Evolutionary conservation across 2,797 vertebrate genomes (phyloP).

Genomic region (Pelodytes ibericus): DNA sequence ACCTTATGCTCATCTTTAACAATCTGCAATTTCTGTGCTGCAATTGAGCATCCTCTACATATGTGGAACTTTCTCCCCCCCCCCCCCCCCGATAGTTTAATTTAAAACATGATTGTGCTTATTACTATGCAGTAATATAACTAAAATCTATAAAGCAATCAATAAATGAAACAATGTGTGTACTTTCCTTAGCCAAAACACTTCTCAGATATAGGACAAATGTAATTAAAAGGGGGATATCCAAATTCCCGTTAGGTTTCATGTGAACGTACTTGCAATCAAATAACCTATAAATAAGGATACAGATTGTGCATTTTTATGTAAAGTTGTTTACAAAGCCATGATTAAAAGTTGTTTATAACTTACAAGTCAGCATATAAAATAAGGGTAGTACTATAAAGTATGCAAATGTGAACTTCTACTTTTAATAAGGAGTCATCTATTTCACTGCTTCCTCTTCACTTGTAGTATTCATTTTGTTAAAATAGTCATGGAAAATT

Average conservation of each 20-base stretch:
- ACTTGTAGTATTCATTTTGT: slow-evolving; percentile 39
- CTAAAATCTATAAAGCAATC: background rate
- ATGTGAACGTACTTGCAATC: background rate
- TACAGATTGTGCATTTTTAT: slow-evolving; percentile 19
- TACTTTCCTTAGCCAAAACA: background rate
- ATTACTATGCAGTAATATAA: background rate
- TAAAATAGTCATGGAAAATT: slow-evolving; percentile 25
- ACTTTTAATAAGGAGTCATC: slow-evolving; percentile 21
- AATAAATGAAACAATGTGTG: background rate
- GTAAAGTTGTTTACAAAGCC: background rate
- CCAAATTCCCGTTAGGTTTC: background rate
- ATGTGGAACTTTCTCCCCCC: background rate
- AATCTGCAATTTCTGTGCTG: too few relatives aligned
- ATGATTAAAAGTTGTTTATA: slow-evolving; percentile 18
- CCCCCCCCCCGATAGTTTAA: background rate
- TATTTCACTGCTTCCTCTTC: slow-evolving; percentile 14
- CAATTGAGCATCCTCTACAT: background rate
- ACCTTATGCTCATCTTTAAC: too few relatives aligned
- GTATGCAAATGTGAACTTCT: slow-evolving; percentile 23
- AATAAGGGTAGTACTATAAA: slow-evolving; percentile 17
- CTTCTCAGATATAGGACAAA: background rate
- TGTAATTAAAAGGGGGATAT: background rate
- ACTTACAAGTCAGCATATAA: slow-evolving; percentile 30
- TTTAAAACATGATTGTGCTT: background rate
- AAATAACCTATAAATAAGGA: slow-evolving; percentile 14